Evolutionary conservation across 2,113 vertebrate species (phyloP), one percentile per base, ranked within the genome.

Genomic region (Callipepla californica): DNA sequence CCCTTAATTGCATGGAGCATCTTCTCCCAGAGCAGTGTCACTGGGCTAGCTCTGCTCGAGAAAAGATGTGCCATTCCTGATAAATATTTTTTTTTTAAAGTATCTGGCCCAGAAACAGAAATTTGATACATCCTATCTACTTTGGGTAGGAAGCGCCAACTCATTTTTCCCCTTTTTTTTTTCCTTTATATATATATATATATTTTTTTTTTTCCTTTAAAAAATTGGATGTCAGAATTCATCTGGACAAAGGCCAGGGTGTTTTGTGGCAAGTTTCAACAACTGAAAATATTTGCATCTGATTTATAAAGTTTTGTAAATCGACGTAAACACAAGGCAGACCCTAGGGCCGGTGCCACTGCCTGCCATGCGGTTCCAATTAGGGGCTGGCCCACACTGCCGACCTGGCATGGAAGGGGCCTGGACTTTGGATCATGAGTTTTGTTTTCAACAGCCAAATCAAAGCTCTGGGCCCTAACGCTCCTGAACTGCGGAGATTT

Each of bases 231-330:
- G 93, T 94, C 95, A 95, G 87, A 81, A 94, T 48, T 94, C 82
- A 94, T 94, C 94, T 96, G 95, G 94, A 85, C 91, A 36, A 61
- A 53, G 57, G 85, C 91, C 94, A 96, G 69, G 45, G 44, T 85
- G 61, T 91, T 90, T 91, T 80, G 86, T 68, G 73, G 93, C 91
- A 90, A 94, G 91, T 96, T 96, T 80, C 85, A 86, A 87, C 91
- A 93, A 85, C 93, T 94, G 91, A 96, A 94, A 94, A 95, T 95
- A 87, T 94, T 94, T 94, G 85, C 76, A 94, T 94, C 87, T 96
- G 94, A 94, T 94, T 96, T 95, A 95, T 95, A 94, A 93, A 96
- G 82, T 95, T 92, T 93, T 92, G 79, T 73, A 75, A 90, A 93
- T 4, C 4, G 18, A 38, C 83, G 65, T 68, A 83, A 90, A 83